Base-by-base conservation (phyloP, 1,140 invertebrate genomes). In the Achroia grisella region DNA sequence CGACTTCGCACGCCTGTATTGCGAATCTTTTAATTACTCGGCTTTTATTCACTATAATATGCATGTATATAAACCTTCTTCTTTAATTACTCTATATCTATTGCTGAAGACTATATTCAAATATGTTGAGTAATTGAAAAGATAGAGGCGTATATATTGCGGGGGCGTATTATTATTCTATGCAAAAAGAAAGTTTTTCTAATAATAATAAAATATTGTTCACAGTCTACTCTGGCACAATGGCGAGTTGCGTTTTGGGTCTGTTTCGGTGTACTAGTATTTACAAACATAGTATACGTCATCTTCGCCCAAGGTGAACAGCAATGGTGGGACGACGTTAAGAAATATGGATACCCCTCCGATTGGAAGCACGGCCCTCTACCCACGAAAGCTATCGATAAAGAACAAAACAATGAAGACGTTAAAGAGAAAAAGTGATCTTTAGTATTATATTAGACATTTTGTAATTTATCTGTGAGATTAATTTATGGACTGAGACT, bases 161-260 rank as follows among this genome's bases (percentile, higher is more conserved):
- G n/a, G n/a, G n/a, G n/a, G n/a, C n/a, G n/a, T n/a, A n/a, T n/a
- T n/a, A n/a, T n/a, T n/a, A n/a, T n/a, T n/a, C n/a, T n/a, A n/a
- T n/a, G n/a, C n/a, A n/a, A n/a, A n/a, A n/a, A n/a, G n/a, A n/a
- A n/a, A n/a, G n/a, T n/a, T n/a, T 37, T 39, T 46, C 31, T 17
- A 23, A 27, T 49, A 40, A 36, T 48, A 6, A 8, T 44, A 33
- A 35, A 55, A 44, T 52, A 64, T 69, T 39, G 52, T 87, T 82
- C 88, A 48, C 80, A 94, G 93, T 89, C 91, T 51, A 89, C 90
- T 4, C 61, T 92, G 1, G 75, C 87, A 15, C 89, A 95, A 82
- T 97, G 95, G 95, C 88, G 93, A 34, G 70, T 89, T 1, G 93
- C 96, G 0, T 96, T 96, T 71, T 96, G 93, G 91, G 91, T 95